A percentile compares a stretch with the other conserved stretches of the same genome.
Conservation (phyloP, 2,797 vertebrate genomes). For the Helicolenus hilgendorfi region DNA sequence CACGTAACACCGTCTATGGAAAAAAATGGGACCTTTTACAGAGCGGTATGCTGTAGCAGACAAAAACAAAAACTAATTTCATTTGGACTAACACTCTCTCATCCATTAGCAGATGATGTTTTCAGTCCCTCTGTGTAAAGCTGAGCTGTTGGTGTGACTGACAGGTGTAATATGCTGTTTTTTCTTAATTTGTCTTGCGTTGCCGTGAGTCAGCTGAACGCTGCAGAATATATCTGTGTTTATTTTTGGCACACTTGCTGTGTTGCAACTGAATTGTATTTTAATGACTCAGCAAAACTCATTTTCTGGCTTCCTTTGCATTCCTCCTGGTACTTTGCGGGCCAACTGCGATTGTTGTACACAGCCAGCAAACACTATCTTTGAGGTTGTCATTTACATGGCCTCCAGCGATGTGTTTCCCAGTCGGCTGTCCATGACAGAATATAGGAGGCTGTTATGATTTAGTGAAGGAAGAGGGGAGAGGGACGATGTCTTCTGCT, state of each 20-base stretch:
- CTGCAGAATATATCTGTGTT: slow-evolving; percentile 11
- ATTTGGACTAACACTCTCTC: background rate
- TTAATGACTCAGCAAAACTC: slow-evolving; percentile 60
- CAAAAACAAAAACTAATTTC: background rate
- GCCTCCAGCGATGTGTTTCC: background rate
- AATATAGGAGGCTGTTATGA: background rate
- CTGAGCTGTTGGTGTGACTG: slow-evolving; percentile 2
- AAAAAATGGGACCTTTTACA: background rate
- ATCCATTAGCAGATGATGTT: background rate
- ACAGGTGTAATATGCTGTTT: slow-evolving; percentile 3
- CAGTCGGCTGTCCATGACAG: background rate
- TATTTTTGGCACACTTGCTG: slow-evolving; percentile 47
- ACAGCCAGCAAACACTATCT: slow-evolving; percentile 3
- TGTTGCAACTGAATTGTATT: slow-evolving; percentile 52
- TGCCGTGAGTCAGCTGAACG: slow-evolving; percentile 29
- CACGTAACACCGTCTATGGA: background rate
- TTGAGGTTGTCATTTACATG: slow-evolving; percentile 37
- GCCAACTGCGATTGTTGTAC: slow-evolving; percentile 3
- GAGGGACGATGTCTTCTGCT: background rate
- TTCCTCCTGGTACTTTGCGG: slow-evolving; percentile 31
- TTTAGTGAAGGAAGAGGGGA: background rate
- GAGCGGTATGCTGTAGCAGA: background rate
- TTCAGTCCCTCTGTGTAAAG: background rate
- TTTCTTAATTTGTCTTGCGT: slow-evolving; percentile 25
- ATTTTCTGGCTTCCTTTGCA: slow-evolving; percentile 35